A percentile compares a stretch with the other conserved stretches of the same genome.
These are phyloP conservation scores for Caiman crocodilus DNA, from an alignment of 2,797 vertebrate species.

Conservation along the genomic window DNA sequence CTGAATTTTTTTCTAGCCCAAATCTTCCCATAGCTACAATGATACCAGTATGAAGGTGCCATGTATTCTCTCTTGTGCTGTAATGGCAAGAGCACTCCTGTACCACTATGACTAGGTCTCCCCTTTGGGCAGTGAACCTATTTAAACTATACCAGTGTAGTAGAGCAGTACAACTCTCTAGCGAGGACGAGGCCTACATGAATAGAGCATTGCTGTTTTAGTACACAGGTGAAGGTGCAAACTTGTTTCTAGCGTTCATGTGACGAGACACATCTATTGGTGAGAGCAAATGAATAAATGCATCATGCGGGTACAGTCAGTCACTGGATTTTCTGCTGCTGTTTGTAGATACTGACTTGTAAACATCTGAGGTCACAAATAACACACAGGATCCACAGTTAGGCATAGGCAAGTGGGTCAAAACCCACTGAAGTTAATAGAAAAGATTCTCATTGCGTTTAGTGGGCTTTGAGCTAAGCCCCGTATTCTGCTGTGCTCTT, in stretches of 20 bases:
- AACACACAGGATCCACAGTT: background rate
- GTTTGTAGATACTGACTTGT: background rate
- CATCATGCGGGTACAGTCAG: background rate
- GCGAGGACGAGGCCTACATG: background rate
- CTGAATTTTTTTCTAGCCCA: background rate
- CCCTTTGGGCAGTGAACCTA: no score
- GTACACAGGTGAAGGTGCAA: background rate
- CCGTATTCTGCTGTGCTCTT: background rate
- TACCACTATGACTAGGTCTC: background rate
- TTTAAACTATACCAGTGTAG: background rate
- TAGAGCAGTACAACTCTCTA: background rate
- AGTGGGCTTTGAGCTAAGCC: background rate
- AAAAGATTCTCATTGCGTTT: background rate
- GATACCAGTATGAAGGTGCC: background rate
- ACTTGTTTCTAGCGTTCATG: no score
- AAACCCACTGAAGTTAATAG: background rate
- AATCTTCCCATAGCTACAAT: background rate
- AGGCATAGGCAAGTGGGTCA: background rate
- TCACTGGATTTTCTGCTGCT: background rate
- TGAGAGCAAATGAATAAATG: background rate
- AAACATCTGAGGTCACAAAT: background rate
- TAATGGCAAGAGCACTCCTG: background rate
- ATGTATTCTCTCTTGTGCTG: background rate
- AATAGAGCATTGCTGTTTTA: background rate
- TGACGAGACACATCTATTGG: no score